Evolutionary conservation across 2,113 vertebrate species (phyloP), one percentile per base, ranked within the genome.

Genomic region (Sapayoa aenigma): DNA sequence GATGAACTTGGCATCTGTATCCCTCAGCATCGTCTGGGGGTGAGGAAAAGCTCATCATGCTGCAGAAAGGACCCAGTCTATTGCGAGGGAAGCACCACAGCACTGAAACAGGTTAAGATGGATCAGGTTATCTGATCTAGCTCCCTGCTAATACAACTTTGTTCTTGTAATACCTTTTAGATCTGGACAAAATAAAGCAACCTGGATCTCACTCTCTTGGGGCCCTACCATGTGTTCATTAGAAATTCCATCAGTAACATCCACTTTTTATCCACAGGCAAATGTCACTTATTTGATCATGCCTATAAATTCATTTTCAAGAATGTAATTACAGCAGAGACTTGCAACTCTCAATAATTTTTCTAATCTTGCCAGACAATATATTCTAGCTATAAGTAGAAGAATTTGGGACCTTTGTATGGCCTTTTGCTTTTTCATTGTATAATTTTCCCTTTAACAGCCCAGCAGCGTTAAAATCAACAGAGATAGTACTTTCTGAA

Each of bases 1-100:
- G 39, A 56, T 20, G 35, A 35, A 42, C 2, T 16, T 9, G 5
- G 58, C 67, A 68, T 41, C 21, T 33, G 8, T 30, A 12, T 30
- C 22, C 23, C 17, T 74, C 3, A 1, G 0, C 2, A 5, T 19
- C 39, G 39, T 27, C 55, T 19, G 50, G 31, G 59, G 9, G 15
- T 53, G 67, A 92, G 60, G 58, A 88, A 91, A 73, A 11, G 9
- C 67, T 78, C 58, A 6, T 44, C 39, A 49, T 80, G 14, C 23
- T 68, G 53, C 58, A 71, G 63, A 58, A 85, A 20, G 7, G 2
- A 50, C 60, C 19, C 19, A 18, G 2, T 7, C 1, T 3, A 15
- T 72, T 59, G 72, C 72, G 58, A 67, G 52, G 52, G 52, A 68
- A 85, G 52, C 31, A 78, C 37, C 67, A 44, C 72, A 72, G 79